These are phyloP conservation scores for Apeltes quadracus DNA, from an alignment of 2,113 vertebrate species.

Conservation along the genomic window DNA sequence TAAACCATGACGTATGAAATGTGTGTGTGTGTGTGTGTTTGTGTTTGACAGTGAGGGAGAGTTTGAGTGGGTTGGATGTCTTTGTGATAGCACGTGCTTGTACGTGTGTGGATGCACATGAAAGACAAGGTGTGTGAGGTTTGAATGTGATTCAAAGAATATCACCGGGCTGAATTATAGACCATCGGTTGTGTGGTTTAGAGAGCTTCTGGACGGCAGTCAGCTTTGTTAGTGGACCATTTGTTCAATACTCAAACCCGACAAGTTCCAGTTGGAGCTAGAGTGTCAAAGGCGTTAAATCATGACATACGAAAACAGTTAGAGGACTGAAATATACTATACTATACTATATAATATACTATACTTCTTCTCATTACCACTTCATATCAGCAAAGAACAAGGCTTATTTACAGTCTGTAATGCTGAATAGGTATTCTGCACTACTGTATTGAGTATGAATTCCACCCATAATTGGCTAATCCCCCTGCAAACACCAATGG, in stretches of 20 bases:
- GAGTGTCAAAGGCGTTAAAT: slow-evolving; percentile 45
- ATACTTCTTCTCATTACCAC: slow-evolving; percentile 29
- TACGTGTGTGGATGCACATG: slow-evolving; percentile 29
- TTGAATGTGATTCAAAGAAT: slow-evolving; percentile 62
- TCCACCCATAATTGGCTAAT: not conserved
- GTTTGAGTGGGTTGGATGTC: slow-evolving; percentile 29
- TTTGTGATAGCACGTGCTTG: slow-evolving; percentile 25
- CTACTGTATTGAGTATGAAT: not conserved
- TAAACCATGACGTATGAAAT: slow-evolving; percentile 35
- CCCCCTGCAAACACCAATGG: not conserved
- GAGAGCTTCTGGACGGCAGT: slow-evolving; percentile 61
- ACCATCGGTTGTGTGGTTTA: slow-evolving; percentile 69
- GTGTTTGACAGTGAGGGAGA: not conserved
- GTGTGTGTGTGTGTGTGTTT: too few relatives aligned
- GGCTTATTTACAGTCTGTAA: slow-evolving; percentile 7
- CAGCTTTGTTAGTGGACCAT: slow-evolving; percentile 68
- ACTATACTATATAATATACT: too few relatives aligned
- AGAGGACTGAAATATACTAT: slow-evolving; percentile 2
- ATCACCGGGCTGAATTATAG: slow-evolving; percentile 57
- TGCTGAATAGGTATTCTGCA: slow-evolving; percentile 6
- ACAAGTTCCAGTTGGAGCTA: slow-evolving; percentile 29
- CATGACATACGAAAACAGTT: slow-evolving; percentile 52
- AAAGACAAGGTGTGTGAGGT: slow-evolving; percentile 35
- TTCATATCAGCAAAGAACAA: slow-evolving; percentile 28
- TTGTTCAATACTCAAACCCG: slow-evolving; percentile 60